Evolutionary conservation across 2,797 vertebrate genomes (phyloP).

Genomic region (Psittacula derbiana): DNA sequence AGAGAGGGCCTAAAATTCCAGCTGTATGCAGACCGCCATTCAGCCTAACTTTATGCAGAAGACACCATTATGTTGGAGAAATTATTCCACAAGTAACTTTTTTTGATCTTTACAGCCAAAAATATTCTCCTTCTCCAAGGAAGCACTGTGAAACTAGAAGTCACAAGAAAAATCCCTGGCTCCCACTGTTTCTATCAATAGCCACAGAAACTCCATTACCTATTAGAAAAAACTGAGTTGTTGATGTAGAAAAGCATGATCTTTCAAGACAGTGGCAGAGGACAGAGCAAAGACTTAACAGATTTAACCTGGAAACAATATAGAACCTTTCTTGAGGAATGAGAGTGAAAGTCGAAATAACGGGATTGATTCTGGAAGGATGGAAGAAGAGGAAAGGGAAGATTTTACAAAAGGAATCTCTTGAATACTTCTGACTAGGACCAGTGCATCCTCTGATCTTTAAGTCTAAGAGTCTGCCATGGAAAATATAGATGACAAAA

Average conservation of each 20-base stretch:
- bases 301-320: neutral
- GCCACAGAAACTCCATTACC: neutral
- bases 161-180: neutral
- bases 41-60: neutral
- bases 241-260: neutral
- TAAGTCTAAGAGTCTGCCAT: neutral
- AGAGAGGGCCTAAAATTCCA: neutral
- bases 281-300: neutral
- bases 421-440: neutral
- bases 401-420: neutral
- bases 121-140: neutral
- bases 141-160: neutral
- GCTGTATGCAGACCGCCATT: neutral
- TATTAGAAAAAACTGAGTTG: neutral
- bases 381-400: neutral
- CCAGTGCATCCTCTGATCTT: neutral
- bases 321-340: neutral
- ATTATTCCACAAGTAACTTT: neutral
- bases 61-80: neutral
- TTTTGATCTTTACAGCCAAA: neutral
- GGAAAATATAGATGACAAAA: neutral
- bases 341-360: neutral
- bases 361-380: neutral
- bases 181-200: neutral
- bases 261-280: neutral